These are phyloP conservation scores for Spilosoma lubricipeda DNA, from an alignment of 2,888 invertebrate genomes.

Conservation along the genomic window DNA sequence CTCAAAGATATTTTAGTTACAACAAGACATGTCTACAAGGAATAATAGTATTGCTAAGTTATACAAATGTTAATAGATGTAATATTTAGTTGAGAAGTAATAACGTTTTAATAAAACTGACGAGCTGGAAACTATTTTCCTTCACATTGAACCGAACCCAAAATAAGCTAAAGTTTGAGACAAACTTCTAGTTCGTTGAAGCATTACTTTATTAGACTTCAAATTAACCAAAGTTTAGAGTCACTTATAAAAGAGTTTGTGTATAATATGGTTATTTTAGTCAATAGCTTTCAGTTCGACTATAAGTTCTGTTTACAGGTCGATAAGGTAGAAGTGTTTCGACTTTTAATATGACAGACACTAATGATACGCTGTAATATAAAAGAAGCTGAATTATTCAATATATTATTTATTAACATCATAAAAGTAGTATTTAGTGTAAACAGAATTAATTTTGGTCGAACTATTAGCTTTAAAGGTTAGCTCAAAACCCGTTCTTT, in stretches of 20 bases:
- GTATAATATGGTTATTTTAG: background rate
- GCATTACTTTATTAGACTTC: background rate
- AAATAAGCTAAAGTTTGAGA: background rate
- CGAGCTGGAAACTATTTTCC: background rate
- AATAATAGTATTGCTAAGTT: too few species aligned
- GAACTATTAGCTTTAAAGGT: too few species aligned
- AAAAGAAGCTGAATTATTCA: too few species aligned
- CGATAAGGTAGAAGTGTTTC: too few species aligned
- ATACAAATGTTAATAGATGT: too few species aligned
- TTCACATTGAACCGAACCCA: background rate
- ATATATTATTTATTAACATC: too few species aligned
- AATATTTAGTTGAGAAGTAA: background rate
- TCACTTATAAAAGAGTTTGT: background rate
- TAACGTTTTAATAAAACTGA: background rate
- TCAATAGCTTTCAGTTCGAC: background rate
- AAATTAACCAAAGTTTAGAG: background rate
- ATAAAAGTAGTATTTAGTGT: too few species aligned
- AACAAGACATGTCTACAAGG: too few species aligned
- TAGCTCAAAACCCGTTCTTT: too few species aligned
- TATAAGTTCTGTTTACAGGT: background rate
- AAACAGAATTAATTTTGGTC: too few species aligned
- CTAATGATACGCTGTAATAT: background rate
- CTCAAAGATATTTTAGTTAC: too few species aligned
- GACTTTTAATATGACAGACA: too few species aligned
- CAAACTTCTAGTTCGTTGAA: background rate